These are phyloP conservation scores for Hemicentrotus pulcherrimus DNA, from an alignment of 35 echinoderm and acorn worm genomes.

Conservation along the genomic window DNA sequence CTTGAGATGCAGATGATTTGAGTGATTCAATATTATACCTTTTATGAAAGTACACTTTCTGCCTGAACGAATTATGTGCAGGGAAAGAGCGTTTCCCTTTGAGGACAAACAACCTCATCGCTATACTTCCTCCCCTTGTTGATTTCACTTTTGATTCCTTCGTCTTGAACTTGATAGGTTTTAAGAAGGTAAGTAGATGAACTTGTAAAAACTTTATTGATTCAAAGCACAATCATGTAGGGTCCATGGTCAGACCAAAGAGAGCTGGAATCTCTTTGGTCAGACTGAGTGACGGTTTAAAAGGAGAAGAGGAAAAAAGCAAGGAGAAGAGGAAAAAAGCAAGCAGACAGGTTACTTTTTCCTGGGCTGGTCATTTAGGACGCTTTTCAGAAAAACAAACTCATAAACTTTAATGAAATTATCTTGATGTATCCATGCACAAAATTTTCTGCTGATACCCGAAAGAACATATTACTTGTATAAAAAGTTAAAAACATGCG, in stretches of 20 bases:
- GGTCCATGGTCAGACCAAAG: too few species aligned
- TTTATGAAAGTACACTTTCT: background rate
- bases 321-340: background rate
- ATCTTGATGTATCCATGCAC: too few species aligned
- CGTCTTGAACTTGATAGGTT: background rate
- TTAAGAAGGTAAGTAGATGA: background rate
- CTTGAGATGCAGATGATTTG: background rate
- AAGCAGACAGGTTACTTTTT: background rate
- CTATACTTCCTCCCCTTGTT: background rate
- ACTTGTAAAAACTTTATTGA: background rate
- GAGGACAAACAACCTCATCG: background rate
- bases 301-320: background rate
- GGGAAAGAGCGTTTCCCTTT: background rate
- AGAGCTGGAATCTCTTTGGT: too few species aligned
- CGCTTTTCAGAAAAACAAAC: background rate
- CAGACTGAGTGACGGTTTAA: background rate
- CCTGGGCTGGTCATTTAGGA: too few species aligned
- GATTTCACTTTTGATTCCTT: constrained; percentile 8
- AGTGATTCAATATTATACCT: background rate
- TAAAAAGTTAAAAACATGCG: too few species aligned
- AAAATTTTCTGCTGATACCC: too few species aligned
- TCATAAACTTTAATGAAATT: background rate
- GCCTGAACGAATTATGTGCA: background rate
- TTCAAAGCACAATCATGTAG: background rate
- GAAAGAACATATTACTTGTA: too few species aligned